A percentile compares a stretch with the other conserved stretches of the same genome.
phyloP scores from a whole-genome alignment of 2,113 vertebrate genomes.

The Nasalis larvatus region DNA sequence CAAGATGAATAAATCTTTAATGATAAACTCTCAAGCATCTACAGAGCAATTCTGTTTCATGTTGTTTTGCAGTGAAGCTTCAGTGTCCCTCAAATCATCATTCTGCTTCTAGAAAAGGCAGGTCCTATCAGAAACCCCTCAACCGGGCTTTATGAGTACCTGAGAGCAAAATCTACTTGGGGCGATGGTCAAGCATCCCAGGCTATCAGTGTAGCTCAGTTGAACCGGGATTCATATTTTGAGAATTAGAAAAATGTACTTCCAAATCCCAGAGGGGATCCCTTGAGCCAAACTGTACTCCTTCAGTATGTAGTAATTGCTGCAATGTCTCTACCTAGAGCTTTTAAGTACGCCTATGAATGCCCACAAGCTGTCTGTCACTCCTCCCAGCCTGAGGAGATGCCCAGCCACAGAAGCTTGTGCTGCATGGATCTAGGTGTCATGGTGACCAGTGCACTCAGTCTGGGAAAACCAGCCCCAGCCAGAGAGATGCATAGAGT shows the following conservation, averaged over 20 bases:
- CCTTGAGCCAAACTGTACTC: background rate
- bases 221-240: background rate
- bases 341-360: background rate
- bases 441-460: rapidly evolving
- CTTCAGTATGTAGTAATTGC: background rate
- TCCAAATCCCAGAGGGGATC: background rate
- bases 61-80: background rate
- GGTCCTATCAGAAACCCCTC: background rate
- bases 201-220: background rate
- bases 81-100: background rate
- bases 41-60: background rate
- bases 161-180: background rate
- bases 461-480: background rate
- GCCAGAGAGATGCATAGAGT: background rate
- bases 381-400: background rate
- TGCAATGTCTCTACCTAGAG: background rate
- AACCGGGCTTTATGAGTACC: background rate
- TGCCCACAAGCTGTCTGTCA: background rate
- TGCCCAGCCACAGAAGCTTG: too few relatives aligned
- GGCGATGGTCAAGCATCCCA: too few relatives aligned
- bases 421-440: background rate
- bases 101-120: background rate
- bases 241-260: background rate
- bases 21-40: background rate
- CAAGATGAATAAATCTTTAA: background rate